Conservation (phyloP, 2,888 invertebrate species). For the Drosophila kanekoi region DNA sequence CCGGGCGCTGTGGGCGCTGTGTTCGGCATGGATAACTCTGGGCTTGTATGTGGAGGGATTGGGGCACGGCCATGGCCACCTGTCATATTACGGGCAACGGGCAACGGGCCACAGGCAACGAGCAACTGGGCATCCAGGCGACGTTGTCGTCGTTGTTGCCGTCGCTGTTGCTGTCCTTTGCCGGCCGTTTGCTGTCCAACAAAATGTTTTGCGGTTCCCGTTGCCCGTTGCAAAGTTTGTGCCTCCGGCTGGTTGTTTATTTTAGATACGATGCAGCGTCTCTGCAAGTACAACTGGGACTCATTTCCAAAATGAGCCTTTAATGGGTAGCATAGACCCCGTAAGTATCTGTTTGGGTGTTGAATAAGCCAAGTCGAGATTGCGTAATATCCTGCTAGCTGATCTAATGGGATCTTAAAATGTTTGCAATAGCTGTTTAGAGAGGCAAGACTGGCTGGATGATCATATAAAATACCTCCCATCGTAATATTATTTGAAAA, state of each 20-base stretch:
- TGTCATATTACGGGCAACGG: slow-evolving; percentile 68
- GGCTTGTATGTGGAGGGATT: not conserved
- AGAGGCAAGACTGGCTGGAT: too few species aligned
- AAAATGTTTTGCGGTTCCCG: slow-evolving; percentile 79
- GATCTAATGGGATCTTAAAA: too few species aligned
- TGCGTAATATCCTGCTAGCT: not conserved
- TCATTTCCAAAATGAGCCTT: slow-evolving; percentile 33
- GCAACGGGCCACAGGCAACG: slow-evolving; percentile 14
- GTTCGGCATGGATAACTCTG: slow-evolving; percentile 9
- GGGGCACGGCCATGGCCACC: slow-evolving; percentile 43
- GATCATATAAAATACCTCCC: too few species aligned
- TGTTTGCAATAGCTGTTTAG: too few species aligned
- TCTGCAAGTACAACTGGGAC: slow-evolving; percentile 29
- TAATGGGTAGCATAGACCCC: slow-evolving; percentile 24
- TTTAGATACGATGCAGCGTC: slow-evolving; percentile 47
- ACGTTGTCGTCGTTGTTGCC: slow-evolving; percentile 12
- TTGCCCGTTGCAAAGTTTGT: slow-evolving; percentile 70
- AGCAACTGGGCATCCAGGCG: not conserved
- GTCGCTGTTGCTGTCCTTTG: slow-evolving; percentile 55
- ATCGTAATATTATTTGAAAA: too few species aligned
- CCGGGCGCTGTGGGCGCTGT: slow-evolving; percentile 4
- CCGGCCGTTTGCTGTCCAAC: slow-evolving; percentile 77
- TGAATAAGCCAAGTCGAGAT: not conserved
- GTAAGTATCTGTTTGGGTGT: not conserved
- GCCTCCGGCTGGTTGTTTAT: slow-evolving; percentile 70